Conservation (phyloP, 2,113 vertebrate species). For the Elachura formosa region DNA sequence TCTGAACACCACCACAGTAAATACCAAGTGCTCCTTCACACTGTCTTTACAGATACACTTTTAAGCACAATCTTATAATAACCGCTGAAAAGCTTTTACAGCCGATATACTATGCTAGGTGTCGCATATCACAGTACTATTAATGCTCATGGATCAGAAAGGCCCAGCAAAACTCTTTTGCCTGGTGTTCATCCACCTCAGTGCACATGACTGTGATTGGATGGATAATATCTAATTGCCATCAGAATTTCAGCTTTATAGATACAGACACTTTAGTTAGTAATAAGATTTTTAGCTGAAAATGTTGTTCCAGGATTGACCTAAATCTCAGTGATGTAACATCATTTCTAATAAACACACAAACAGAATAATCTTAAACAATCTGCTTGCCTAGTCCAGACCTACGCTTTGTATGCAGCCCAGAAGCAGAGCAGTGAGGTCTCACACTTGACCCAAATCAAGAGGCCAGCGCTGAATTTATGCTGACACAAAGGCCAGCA, state of each 20-base stretch:
- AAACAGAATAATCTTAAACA: not conserved
- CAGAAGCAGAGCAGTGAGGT: not conserved
- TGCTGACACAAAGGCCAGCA: not conserved
- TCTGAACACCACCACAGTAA: not conserved
- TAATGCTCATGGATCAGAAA: not conserved
- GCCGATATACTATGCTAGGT: not conserved
- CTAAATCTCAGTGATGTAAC: not conserved
- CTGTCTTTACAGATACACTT: not conserved
- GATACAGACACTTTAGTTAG: not conserved
- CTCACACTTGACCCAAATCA: not conserved
- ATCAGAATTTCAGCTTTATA: not conserved
- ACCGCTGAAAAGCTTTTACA: not conserved
- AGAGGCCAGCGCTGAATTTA: not conserved
- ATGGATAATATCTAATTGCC: not conserved
- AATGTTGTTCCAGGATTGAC: not conserved
- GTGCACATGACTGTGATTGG: not conserved
- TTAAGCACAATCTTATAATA: not conserved
- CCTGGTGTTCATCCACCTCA: not conserved
- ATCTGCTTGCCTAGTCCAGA: not conserved
- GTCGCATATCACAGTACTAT: not conserved
- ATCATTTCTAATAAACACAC: not conserved
- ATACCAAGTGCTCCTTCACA: not conserved
- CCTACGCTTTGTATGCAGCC: not conserved
- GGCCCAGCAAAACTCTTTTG: not conserved
- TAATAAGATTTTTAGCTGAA: not conserved